A percentile compares a stretch with the other conserved stretches of the same genome.
phyloP scores from a whole-genome alignment of 2,113 vertebrate genomes.

The Macquaria ambigua region DNA sequence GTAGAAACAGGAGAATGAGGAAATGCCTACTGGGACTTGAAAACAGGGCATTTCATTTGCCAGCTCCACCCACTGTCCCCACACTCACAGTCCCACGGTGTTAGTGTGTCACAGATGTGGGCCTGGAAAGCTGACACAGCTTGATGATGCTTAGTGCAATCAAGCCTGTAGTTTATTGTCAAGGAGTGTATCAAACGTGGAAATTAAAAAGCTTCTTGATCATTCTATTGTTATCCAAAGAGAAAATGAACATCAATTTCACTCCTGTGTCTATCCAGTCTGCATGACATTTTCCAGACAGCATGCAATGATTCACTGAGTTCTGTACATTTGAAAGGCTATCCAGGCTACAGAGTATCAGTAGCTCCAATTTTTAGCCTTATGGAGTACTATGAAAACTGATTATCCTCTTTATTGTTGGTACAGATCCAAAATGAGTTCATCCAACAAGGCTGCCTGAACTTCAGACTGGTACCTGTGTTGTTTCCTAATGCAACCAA shows the following conservation, averaged over 20 bases:
- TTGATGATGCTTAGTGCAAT: background rate
- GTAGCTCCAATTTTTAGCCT: background rate
- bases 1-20: background rate
- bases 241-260: background rate
- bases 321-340: background rate
- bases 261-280: background rate
- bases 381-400: background rate
- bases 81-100: background rate
- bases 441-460: constrained; percentile 96
- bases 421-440: constrained; percentile 96
- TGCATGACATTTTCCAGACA: background rate
- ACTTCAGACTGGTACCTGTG: constrained; percentile 96
- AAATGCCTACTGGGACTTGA: background rate
- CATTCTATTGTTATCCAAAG: background rate
- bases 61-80: background rate
- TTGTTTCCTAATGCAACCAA: constrained; percentile 92
- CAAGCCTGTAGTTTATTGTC: no score
- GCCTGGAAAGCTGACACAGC: background rate
- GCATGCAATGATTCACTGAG: background rate
- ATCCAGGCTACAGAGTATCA: background rate
- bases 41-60: background rate
- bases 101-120: background rate
- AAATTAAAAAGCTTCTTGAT: background rate
- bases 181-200: background rate
- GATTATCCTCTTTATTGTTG: background rate